These are phyloP conservation scores for Taphrorychus bicolor DNA, from an alignment of 2,888 invertebrate genomes.

Conservation along the genomic window DNA sequence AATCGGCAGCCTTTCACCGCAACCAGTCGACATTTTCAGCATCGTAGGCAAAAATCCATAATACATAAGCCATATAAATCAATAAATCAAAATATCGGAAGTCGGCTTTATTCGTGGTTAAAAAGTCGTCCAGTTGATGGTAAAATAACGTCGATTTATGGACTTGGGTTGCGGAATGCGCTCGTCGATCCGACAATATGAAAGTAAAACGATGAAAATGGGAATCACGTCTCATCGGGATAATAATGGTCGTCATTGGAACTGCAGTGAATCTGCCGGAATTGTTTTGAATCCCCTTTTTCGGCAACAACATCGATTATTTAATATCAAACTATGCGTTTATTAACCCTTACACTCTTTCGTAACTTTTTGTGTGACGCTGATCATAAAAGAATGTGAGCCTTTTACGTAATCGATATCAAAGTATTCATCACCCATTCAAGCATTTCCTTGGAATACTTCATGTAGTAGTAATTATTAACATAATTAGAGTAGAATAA, in stretches of 20 bases:
- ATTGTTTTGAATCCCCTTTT: not conserved
- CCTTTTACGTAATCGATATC: not conserved
- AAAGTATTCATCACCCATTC: not conserved
- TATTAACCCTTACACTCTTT: not conserved
- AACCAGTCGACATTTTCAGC: slow-evolving; percentile 10
- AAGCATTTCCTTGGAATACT: not conserved
- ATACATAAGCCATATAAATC: slow-evolving; percentile 16
- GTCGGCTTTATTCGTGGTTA: slow-evolving; percentile 9
- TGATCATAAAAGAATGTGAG: not conserved
- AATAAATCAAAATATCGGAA: slow-evolving; percentile 27
- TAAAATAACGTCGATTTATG: slow-evolving; percentile 10
- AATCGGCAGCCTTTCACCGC: slow-evolving; percentile 17
- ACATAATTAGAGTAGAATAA: not conserved
- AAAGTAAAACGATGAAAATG: not conserved
- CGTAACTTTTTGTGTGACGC: too few species aligned
- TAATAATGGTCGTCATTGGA: not conserved
- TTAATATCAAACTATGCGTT: not conserved
- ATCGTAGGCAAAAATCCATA: slow-evolving; percentile 14
- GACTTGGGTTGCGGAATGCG: not conserved
- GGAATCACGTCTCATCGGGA: not conserved
- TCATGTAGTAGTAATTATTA: not conserved
- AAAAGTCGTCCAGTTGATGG: slow-evolving; percentile 17
- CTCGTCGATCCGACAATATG: not conserved
- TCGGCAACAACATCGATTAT: not conserved
- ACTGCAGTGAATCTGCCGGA: not conserved